phyloP scores from a whole-genome alignment of 2,113 vertebrate species.

The Rutilus rutilus region DNA sequence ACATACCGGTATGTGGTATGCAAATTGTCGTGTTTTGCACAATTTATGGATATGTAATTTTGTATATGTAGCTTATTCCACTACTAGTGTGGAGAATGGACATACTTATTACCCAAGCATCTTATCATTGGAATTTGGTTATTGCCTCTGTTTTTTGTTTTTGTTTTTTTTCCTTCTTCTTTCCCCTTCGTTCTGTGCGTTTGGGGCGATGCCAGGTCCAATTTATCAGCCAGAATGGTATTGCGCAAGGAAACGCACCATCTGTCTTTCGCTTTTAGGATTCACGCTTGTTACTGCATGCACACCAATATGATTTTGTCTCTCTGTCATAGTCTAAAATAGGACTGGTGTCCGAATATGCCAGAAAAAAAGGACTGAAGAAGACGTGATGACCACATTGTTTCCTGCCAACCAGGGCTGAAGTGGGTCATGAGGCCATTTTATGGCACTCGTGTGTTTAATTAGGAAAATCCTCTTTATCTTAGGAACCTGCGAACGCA shows the following conservation, averaged over 20 bases:
- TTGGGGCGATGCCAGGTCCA: slow-evolving; percentile 3
- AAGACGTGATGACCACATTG: not conserved
- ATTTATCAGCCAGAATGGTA: not conserved
- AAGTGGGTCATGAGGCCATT: slow-evolving; percentile 53
- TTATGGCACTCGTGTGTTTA: slow-evolving; percentile 15
- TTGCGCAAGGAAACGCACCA: slow-evolving; percentile 22
- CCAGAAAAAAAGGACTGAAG: not conserved
- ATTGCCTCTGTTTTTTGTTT: not conserved
- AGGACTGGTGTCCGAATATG: slow-evolving; percentile 7
- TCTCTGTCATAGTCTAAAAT: not conserved
- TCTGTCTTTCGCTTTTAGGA: not conserved
- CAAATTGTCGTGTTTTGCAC: slow-evolving; percentile 38
- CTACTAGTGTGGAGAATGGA: not conserved
- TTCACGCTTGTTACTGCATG: slow-evolving; percentile 1
- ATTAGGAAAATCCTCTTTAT: slow-evolving; percentile 38
- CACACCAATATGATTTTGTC: not conserved
- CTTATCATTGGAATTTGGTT: not conserved
- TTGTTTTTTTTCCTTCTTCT: not conserved
- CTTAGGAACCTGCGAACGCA: not conserved
- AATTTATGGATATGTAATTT: slow-evolving; percentile 18
- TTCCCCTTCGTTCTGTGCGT: not conserved
- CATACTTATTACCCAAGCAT: not conserved
- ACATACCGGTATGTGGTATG: slow-evolving; percentile 46
- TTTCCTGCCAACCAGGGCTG: not conserved
- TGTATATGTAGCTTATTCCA: not conserved